A percentile compares a stretch with the other conserved stretches of the same genome.
These are phyloP conservation scores for Clusia tigrina DNA, from an alignment of 2,888 invertebrate species.

Conservation along the genomic window DNA sequence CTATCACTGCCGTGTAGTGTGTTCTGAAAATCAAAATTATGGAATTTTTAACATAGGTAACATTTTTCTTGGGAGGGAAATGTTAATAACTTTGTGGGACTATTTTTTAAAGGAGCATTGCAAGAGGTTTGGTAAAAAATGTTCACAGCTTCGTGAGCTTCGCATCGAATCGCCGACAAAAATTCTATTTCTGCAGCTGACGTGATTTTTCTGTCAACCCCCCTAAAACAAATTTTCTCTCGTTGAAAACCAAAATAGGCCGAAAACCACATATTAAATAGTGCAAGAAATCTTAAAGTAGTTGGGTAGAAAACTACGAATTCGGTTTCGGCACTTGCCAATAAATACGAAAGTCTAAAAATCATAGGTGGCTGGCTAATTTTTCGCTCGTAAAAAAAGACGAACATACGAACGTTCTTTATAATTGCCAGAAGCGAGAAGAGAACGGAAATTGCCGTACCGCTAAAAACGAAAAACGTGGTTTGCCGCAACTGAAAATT, in stretches of 20 bases:
- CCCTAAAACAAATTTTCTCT: slow-evolving; percentile 33
- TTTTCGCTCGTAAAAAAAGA: slow-evolving; percentile 22
- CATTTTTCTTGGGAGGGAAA: too few relatives aligned
- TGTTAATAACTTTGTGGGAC: too few relatives aligned
- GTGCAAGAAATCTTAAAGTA: not conserved
- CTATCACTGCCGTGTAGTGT: not conserved
- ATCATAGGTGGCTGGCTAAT: slow-evolving; percentile 25
- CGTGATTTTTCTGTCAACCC: slow-evolving; percentile 41
- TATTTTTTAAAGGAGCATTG: too few relatives aligned
- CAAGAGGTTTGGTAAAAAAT: not conserved
- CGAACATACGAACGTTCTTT: slow-evolving; percentile 7
- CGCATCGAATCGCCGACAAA: slow-evolving; percentile 32
- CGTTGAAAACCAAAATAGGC: slow-evolving; percentile 29
- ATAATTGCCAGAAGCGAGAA: slow-evolving; percentile 23
- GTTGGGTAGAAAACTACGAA: not conserved
- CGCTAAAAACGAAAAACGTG: slow-evolving; percentile 41
- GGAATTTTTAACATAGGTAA: too few relatives aligned
- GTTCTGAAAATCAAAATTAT: not conserved
- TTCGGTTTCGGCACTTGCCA: slow-evolving; percentile 11
- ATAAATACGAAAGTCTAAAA: slow-evolving; percentile 24
- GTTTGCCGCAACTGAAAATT: slow-evolving; percentile 32
- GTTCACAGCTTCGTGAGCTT: slow-evolving; percentile 37
- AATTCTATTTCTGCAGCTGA: slow-evolving; percentile 43
- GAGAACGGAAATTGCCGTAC: slow-evolving; percentile 37
- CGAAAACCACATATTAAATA: slow-evolving; percentile 22